Percentiles rank a stretch among this genome's conserved stretches.
phyloP scores from a whole-genome alignment of 53 echinoderm and acorn worm genomes.

The Antedon mediterranea region DNA sequence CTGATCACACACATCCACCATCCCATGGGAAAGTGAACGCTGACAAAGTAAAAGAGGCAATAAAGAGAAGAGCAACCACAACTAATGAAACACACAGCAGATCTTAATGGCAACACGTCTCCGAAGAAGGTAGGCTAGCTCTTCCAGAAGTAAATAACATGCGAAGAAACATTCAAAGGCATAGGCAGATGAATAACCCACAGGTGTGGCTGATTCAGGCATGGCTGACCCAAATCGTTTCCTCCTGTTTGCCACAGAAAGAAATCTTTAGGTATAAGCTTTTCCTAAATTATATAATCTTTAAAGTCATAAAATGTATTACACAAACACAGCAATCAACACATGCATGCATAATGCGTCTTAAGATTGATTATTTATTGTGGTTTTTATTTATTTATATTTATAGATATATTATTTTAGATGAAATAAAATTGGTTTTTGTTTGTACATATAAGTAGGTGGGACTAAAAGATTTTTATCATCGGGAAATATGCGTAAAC shows the following conservation, averaged over 20 bases:
- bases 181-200: conserved; percentile 9
- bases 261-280: not conserved
- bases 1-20: conserved; percentile 16
- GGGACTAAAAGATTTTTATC: too few species aligned
- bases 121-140: conserved; percentile 9
- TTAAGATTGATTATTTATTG: too few species aligned
- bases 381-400: too few species aligned
- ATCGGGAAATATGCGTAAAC: too few species aligned
- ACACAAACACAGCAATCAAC: not conserved
- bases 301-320: not conserved
- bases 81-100: conserved; percentile 9
- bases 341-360: too few species aligned
- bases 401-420: too few species aligned
- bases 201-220: conserved; percentile 14
- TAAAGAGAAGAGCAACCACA: conserved; percentile 10
- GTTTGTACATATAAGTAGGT: too few species aligned
- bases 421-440: too few species aligned
- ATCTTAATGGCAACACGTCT: conserved; percentile 2
- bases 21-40: conserved; percentile 14
- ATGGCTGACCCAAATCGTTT: conserved; percentile 8
- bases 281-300: not conserved
- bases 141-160: conserved; percentile 11
- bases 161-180: conserved; percentile 6
- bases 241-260: conserved; percentile 9
- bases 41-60: conserved; percentile 6